These are phyloP conservation scores for Calliopsis andreniformis DNA, from an alignment of 1,140 invertebrate genomes.

Conservation along the genomic window DNA sequence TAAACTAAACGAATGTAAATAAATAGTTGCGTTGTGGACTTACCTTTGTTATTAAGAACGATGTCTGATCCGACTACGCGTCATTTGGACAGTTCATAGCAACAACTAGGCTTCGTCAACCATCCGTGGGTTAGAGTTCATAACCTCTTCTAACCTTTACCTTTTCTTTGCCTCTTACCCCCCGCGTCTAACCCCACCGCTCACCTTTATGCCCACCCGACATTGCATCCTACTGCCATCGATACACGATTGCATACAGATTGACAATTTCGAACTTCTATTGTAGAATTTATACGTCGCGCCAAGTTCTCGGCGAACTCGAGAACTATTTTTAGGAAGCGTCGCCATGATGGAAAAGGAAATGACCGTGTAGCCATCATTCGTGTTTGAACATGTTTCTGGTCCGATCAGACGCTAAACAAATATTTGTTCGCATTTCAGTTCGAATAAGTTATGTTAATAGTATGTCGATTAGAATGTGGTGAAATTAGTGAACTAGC, in stretches of 20 bases:
- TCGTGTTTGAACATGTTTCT: constrained; percentile 7
- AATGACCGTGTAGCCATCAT: background rate
- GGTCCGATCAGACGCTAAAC: background rate
- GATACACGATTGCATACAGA: constrained; percentile 31
- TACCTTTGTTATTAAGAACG: constrained; percentile 61
- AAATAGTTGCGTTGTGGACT: constrained; percentile 42
- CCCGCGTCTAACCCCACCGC: constrained; percentile 36
- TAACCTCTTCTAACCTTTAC: constrained; percentile 73
- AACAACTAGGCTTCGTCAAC: constrained; percentile 60
- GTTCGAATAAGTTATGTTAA: too few species aligned
- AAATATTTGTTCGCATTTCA: too few species aligned
- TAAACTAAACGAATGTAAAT: constrained; percentile 1
- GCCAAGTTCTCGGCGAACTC: background rate
- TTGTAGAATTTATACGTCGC: constrained; percentile 1
- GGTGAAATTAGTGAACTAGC: too few species aligned
- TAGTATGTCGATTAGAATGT: too few species aligned
- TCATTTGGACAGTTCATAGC: constrained; percentile 66
- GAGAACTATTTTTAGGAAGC: constrained; percentile 6
- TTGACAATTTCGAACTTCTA: constrained; percentile 12
- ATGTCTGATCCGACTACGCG: constrained; percentile 56
- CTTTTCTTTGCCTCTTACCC: constrained; percentile 62
- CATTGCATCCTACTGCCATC: constrained; percentile 54
- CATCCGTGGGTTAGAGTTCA: constrained; percentile 70
- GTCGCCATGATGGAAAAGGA: constrained; percentile 28
- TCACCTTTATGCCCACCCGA: constrained; percentile 39